Percentiles rank a stretch among this genome's conserved stretches.
Conservation (phyloP, 2,113 vertebrate genomes). For the Paralichthys olivaceus region DNA sequence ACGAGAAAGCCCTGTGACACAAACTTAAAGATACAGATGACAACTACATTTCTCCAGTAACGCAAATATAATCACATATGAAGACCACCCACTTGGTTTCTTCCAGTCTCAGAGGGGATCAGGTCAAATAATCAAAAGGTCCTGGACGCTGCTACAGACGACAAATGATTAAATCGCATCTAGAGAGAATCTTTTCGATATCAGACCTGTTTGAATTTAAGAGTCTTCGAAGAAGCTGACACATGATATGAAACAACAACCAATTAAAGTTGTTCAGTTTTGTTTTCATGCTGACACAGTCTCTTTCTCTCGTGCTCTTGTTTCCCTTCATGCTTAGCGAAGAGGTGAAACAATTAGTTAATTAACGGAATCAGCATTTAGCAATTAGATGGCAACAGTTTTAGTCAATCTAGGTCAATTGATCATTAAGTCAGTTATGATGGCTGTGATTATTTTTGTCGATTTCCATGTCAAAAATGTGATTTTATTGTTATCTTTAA, state of each 20-base stretch:
- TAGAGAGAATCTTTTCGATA: neutral
- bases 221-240: neutral
- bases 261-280: neutral
- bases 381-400: too few relatives aligned
- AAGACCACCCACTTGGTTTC: neutral
- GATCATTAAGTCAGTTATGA: too few relatives aligned
- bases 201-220: too few relatives aligned
- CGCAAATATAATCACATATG: neutral
- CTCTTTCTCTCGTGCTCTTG: too few relatives aligned
- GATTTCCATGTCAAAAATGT: too few relatives aligned
- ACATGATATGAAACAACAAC: neutral
- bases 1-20: conserved; percentile 3
- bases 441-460: too few relatives aligned
- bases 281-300: too few relatives aligned
- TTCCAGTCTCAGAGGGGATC: neutral
- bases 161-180: neutral
- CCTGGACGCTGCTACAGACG: neutral
- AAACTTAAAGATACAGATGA: neutral
- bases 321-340: too few relatives aligned
- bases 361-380: too few relatives aligned
- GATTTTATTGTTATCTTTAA: too few relatives aligned
- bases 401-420: too few relatives aligned
- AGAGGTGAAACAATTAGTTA: too few relatives aligned
- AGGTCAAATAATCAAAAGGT: conserved; percentile 27
- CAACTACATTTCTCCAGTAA: neutral